Evolutionary conservation across 2,888 invertebrate genomes (phyloP).

Genomic region (Galerucella nymphaeae): DNA sequence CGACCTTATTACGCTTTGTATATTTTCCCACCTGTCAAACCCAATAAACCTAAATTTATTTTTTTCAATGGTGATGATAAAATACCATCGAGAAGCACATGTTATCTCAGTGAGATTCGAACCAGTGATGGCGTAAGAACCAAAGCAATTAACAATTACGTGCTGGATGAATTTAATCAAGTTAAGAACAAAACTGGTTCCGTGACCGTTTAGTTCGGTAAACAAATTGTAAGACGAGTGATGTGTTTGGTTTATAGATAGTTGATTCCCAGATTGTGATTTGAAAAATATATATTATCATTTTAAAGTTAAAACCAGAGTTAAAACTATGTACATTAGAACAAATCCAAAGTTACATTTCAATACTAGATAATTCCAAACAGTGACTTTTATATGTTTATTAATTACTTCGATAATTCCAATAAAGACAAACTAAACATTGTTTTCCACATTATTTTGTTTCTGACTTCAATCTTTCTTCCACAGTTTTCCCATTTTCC

Average conservation of each 20-base stretch:
- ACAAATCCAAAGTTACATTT: too few relatives aligned
- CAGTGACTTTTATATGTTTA: too few relatives aligned
- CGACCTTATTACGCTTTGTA: slow-evolving; percentile 1
- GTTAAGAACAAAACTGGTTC: background rate
- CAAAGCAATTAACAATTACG: background rate
- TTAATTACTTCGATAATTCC: too few relatives aligned
- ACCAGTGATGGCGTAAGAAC: background rate
- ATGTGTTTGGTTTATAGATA: slow-evolving; percentile 6
- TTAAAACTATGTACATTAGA: too few relatives aligned
- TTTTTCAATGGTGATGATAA: background rate
- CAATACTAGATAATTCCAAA: too few relatives aligned
- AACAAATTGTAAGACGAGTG: background rate
- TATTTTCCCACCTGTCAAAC: slow-evolving; percentile 13
- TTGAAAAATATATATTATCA: background rate
- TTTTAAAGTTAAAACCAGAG: too few relatives aligned
- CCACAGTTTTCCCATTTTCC: too few relatives aligned
- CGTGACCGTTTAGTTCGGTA: background rate
- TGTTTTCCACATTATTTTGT: too few relatives aligned
- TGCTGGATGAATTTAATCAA: background rate
- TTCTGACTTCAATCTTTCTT: too few relatives aligned
- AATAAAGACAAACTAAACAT: too few relatives aligned
- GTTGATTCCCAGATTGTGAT: background rate
- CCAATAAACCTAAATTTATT: slow-evolving; percentile 8
- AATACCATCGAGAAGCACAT: background rate
- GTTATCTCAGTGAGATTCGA: background rate